Evolutionary conservation across 2,888 invertebrate genomes (phyloP), one percentile per base, ranked within the genome.

Genomic region (Callyntrura sp.): DNA sequence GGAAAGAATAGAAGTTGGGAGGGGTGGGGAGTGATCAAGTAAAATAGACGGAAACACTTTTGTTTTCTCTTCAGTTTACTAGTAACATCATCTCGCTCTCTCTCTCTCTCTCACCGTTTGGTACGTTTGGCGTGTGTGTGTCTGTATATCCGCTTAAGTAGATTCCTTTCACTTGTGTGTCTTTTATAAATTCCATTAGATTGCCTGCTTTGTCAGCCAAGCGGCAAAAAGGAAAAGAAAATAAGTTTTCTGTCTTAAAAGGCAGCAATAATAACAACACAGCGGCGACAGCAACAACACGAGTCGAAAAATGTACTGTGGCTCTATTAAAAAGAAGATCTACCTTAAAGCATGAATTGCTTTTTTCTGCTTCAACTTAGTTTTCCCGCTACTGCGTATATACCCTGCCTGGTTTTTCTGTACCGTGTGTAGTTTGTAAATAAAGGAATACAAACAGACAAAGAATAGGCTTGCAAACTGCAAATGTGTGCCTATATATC

Each of bases 121-220:
- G 17, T 73, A n/a, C n/a, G n/a, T n/a, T n/a, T n/a, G n/a, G n/a
- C n/a, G n/a, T n/a, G 48, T 35, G 43, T 70, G 17, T 20, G n/a
- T 70, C 70, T 57, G 20, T 51, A 55, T 12, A 78, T 78, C 76
- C 51, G 51, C 79, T 78, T 51, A 78, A 86, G 86, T 81, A 87
- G 86, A 87, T 87, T 70, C 81, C 23, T 81, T 87, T 87, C 68
- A 70, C 55, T 70, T 81, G 65, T 25, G 60, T 87, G 55, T 81
- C 55, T 68, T 81, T 79, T 23, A 51, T 60, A 76, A 87, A 87
- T 87, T 87, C 86, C 86, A 87, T 87, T 81, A 85, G 62, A 85
- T 55, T 62, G 35, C 45, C 70, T 76, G 60, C 60, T 35, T 78
- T 78, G 8, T 51, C 55, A 73, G 28, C 17, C 55, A 78, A 55